phyloP scores from a whole-genome alignment of 2,797 vertebrate species.

The Enteromius fasciolatus region DNA sequence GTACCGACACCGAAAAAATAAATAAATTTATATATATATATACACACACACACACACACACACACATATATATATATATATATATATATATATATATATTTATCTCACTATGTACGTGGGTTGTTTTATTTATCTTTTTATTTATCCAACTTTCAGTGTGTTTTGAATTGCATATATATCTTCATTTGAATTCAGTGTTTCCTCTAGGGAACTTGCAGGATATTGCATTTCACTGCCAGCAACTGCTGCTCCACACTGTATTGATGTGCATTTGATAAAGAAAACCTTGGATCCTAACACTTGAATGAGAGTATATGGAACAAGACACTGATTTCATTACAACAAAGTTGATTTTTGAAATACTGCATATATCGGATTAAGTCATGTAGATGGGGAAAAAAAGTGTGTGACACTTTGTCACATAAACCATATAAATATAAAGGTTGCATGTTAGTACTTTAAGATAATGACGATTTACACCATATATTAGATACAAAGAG shows the following conservation, averaged over 20 bases:
- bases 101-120: not conserved
- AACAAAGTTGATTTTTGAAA: not conserved
- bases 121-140: not conserved
- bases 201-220: conserved; percentile 1
- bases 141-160: not conserved
- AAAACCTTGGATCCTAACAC: conserved; percentile 12
- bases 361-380: not conserved
- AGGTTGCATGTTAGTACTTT: not conserved
- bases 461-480: not conserved
- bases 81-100: too few species aligned
- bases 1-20: not conserved
- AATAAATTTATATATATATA: too few species aligned
- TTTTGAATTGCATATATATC: not conserved
- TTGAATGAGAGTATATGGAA: not conserved
- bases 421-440: not conserved
- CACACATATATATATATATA: too few species aligned
- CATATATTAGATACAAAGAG: not conserved
- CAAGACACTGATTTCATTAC: not conserved
- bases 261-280: conserved; percentile 25
- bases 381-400: not conserved
- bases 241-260: conserved; percentile 1
- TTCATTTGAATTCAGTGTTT: conserved; percentile 6
- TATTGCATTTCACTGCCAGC: not conserved
- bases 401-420: not conserved
- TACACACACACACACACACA: too few species aligned